Evolutionary conservation across 2,888 invertebrate species (phyloP).

Genomic region (Amblyjoppa fuscipennis): DNA sequence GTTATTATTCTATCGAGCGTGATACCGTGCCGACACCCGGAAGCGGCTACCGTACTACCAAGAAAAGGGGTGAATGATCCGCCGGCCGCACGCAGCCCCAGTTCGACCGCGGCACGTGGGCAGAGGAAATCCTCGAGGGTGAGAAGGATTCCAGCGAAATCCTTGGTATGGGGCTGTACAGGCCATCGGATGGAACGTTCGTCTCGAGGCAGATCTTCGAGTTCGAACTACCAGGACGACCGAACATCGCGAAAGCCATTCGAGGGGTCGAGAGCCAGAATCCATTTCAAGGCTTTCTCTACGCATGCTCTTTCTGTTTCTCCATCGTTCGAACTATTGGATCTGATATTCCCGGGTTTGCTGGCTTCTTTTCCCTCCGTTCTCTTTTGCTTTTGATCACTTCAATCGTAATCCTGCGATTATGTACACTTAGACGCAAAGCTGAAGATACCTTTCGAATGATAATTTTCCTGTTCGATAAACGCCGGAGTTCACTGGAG

Average conservation of each 20-base stretch:
- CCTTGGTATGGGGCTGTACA: neutral
- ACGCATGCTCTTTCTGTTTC: neutral
- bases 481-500: constrained; percentile 7
- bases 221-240: neutral
- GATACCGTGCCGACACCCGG: constrained; percentile 2
- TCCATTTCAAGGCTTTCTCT: neutral
- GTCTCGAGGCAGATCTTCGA: constrained; percentile 5
- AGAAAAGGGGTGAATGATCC: constrained; percentile 25
- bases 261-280: neutral
- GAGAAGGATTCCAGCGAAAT: constrained; percentile 5
- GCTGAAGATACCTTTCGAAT: constrained; percentile 14
- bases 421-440: constrained; percentile 6
- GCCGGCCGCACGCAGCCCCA: neutral
- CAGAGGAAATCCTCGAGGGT: neutral
- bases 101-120: neutral
- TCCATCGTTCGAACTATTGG: neutral
- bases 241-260: constrained; percentile 8
- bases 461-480: constrained; percentile 8
- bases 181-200: neutral
- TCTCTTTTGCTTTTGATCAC: neutral
- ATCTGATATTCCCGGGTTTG: neutral
- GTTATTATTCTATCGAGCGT: constrained; percentile 39
- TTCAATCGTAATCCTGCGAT: constrained; percentile 28
- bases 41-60: constrained; percentile 3
- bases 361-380: neutral